Evolutionary conservation across 2,113 vertebrate species (phyloP), one percentile per base, ranked within the genome.

Genomic region (Hippoglossus stenolepis): DNA sequence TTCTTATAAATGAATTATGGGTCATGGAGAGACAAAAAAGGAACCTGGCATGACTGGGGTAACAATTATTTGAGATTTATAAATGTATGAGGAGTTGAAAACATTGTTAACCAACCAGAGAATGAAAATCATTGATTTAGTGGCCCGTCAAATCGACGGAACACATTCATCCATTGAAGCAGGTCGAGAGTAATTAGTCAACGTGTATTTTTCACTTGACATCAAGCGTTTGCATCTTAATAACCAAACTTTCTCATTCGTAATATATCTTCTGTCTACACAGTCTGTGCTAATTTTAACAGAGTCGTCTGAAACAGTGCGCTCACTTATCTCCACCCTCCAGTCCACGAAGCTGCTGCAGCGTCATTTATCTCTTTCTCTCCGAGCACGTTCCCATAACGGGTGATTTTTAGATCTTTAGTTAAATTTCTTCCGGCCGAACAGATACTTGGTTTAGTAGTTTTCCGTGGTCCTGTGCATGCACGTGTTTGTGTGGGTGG

Each of bases 271-370:
- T 45, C n/a, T 62, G 58, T 85, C 77, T 62, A 28, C 10, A 61
- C 47, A 81, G 58, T 75, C 62, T 76, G 18, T 65, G 65, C 70
- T 73, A 56, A 83, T 87, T 85, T 43, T 56, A 77, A 81, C 59
- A 68, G 49, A 62, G 14, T 65, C 65, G 43, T 79, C 61, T 66
- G 51, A 83, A 79, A 69, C 20, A 28, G 43, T 53, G 58, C 51
- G 14, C 74, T 77, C 35, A 59, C 72, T 79, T 82, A 77, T 85
- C 83, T 63, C 40, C 58, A 72, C 40, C 73, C 49, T 73, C 57
- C 85, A 83, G 80, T 63, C 23, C 8, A 15, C 26, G 68, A 64
- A 69, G 35, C 63, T 17, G 51, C 2, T 51, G 68, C 26, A 66
- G 28, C 17, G 28, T 65, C 66, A 68, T 75, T 65, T 53, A 35